A percentile compares a stretch with the other conserved stretches of the same genome.
phyloP scores from a whole-genome alignment of 2,888 invertebrate genomes.

The Sphinx pinastri region DNA sequence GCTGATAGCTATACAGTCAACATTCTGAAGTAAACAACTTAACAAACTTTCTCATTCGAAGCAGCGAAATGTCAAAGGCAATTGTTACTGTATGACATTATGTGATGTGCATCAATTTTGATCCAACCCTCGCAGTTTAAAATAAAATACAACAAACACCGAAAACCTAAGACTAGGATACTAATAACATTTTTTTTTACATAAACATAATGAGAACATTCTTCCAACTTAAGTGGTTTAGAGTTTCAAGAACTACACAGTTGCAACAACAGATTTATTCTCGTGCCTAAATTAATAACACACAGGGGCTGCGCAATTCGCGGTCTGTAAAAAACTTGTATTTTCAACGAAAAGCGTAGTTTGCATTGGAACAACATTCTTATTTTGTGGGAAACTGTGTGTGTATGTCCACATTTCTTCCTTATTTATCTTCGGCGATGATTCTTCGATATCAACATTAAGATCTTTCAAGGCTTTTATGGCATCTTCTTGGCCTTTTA shows the following conservation, averaged over 20 bases:
- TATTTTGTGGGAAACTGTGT: conserved; percentile 47
- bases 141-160: neutral
- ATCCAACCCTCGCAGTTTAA: neutral
- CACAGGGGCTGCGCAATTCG: conserved; percentile 52
- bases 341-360: conserved; percentile 69
- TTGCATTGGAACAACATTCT: conserved; percentile 59
- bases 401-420: conserved; percentile 54
- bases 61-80: no score
- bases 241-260: conserved; percentile 5
- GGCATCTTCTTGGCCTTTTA: conserved; percentile 85
- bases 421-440: conserved; percentile 41
- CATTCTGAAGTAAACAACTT: no score
- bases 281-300: conserved; percentile 39
- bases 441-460: conserved; percentile 52
- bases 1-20: no score
- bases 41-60: no score
- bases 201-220: neutral
- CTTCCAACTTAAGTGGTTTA: conserved; percentile 3
- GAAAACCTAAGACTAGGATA: neutral
- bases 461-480: conserved; percentile 75
- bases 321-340: conserved; percentile 52
- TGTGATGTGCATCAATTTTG: no score
- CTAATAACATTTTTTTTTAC: neutral
- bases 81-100: no score
- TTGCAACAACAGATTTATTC: neutral